These are phyloP conservation scores for Lasioglossum marginatum DNA, from an alignment of 2,888 invertebrate species.

Conservation along the genomic window DNA sequence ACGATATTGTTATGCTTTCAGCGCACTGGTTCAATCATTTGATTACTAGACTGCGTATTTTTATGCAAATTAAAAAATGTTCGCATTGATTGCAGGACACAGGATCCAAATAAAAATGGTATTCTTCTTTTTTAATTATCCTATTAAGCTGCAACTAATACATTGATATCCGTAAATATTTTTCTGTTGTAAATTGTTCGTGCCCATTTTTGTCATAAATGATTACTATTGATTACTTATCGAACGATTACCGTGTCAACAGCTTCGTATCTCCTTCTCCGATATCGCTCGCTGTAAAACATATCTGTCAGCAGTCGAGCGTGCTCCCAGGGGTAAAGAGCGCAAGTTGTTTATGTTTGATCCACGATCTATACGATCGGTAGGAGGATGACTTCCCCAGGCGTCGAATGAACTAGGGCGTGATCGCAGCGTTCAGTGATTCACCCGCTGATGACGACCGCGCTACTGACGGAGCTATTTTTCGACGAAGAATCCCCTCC, in stretches of 20 bases:
- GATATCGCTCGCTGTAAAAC: neutral
- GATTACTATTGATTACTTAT: too few relatives aligned
- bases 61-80: too few relatives aligned
- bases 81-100: too few relatives aligned
- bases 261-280: neutral
- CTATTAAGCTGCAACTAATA: too few relatives aligned
- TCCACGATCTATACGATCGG: neutral
- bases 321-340: neutral
- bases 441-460: conserved; percentile 43
- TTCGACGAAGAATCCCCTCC: conserved; percentile 30
- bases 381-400: neutral
- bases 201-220: too few relatives aligned
- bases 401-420: neutral
- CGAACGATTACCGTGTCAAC: neutral
- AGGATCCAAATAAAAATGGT: too few relatives aligned
- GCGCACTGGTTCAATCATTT: too few relatives aligned
- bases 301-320: neutral
- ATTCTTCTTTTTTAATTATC: too few relatives aligned
- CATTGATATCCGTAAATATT: too few relatives aligned
- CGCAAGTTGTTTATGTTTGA: neutral
- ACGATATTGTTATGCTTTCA: too few relatives aligned
- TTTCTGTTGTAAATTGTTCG: too few relatives aligned
- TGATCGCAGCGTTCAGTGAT: conserved; percentile 41
- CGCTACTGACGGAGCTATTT: conserved; percentile 48
- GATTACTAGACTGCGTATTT: too few relatives aligned